Base-by-base conservation (phyloP, 2,797 vertebrate genomes). In the Anolis apletophallus region DNA sequence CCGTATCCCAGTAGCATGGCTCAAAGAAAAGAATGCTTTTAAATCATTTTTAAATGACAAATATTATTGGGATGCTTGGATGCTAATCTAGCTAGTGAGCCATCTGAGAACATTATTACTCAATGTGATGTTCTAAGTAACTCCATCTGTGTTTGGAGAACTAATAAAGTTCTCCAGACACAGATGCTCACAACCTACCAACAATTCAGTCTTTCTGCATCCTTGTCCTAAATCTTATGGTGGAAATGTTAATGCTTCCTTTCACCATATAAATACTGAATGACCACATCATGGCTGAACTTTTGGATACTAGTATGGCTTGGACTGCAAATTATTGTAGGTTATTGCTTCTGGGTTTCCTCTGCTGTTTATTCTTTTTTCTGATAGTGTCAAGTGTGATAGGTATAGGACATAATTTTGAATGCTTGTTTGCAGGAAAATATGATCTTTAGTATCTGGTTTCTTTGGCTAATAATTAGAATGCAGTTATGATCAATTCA, bases 11-110 rank as follows among this genome's bases (percentile, higher is more conserved):
- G 55, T 50, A 29, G 4, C 50, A 59, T 64, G 85, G 32, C 50
- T 64, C 36, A 54, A 54, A 81, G n/a, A 46, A 46, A 69, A 32
- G n/a, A 16, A 34, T 19, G 21, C 80, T 69, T 52, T 46, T 32
- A 54, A 52, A 57, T 55, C 84, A 78, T 52, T n/a, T 71, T 57
- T 87, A 83, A 86, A 85, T 55, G 7, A 50, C 61, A 91, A 34
- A 59, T 68, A 9, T 81, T 90, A 68, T n/a, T 61, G 40, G 69
- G 40, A 7, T 61, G 0, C 73, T 86, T 81, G 0, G 1, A 86
- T 86, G 16, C 14, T 19, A 26, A 52, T 61, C 36, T 50, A 13
- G 55, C 4, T 75, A 46, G 71, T 84, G 64, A 67, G 59, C n/a
- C n/a, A 64, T 34, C 61, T 50, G 72, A 76, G 12, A 76, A 67